A percentile compares a stretch with the other conserved stretches of the same genome.
phyloP scores from a whole-genome alignment of 2,888 invertebrate species.

The Baccha elongata region DNA sequence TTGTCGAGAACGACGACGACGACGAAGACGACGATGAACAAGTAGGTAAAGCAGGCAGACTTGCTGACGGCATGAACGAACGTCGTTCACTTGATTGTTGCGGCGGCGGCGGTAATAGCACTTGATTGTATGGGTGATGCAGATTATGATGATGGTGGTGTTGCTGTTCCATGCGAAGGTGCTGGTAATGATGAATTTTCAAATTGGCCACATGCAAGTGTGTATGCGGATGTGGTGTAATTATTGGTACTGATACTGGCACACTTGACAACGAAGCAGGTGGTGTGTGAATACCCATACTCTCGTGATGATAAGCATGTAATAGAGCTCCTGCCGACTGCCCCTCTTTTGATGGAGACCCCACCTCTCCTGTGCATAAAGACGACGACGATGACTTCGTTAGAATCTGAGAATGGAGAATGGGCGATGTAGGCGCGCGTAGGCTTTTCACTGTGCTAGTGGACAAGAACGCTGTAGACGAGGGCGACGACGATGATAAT shows the following conservation, averaged over 20 bases:
- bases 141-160: conserved; percentile 71
- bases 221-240: conserved; percentile 75
- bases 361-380: background rate
- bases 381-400: conserved; percentile 49
- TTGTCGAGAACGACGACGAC: conserved; percentile 53
- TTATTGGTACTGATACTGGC: conserved; percentile 78
- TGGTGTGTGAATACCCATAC: conserved; percentile 74
- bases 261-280: conserved; percentile 76
- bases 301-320: conserved; percentile 69
- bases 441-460: conserved; percentile 69
- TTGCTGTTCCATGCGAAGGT: conserved; percentile 65
- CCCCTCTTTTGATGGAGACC: conserved; percentile 62
- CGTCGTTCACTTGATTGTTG: conserved; percentile 74
- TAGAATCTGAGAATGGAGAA: conserved; percentile 68
- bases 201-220: conserved; percentile 67
- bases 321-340: conserved; percentile 73
- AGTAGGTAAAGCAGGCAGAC: conserved; percentile 77
- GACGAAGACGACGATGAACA: conserved; percentile 69
- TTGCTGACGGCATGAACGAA: conserved; percentile 77
- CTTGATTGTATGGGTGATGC: conserved; percentile 74
- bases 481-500: conserved; percentile 75
- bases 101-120: conserved; percentile 48
- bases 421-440: conserved; percentile 69
- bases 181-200: conserved; percentile 69
- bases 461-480: conserved; percentile 74